These are phyloP conservation scores for Maccullochella peelii DNA, from an alignment of 2,113 vertebrate genomes.

Conservation along the genomic window DNA sequence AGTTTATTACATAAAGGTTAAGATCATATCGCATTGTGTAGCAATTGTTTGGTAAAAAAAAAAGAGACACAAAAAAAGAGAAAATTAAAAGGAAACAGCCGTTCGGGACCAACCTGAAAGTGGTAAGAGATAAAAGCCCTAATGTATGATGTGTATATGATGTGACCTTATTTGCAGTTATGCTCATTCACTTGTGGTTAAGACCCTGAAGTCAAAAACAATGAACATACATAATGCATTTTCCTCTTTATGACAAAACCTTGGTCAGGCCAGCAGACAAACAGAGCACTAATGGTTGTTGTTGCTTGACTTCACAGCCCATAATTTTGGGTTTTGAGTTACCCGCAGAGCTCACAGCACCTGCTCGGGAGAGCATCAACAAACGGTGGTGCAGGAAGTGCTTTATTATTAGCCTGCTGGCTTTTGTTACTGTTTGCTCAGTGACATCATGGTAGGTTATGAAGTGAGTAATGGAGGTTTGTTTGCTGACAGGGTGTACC, in stretches of 20 bases:
- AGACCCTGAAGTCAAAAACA: conserved; percentile 4
- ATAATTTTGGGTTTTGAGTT: conserved; percentile 66
- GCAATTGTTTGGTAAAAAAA: background rate
- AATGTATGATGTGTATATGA: too few relatives aligned
- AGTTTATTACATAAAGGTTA: background rate
- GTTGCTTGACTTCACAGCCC: conserved; percentile 25
- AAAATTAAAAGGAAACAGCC: background rate
- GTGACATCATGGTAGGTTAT: conserved; percentile 64
- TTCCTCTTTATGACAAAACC: conserved; percentile 13
- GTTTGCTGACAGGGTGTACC: conserved; percentile 55
- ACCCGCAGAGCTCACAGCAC: conserved; percentile 34
- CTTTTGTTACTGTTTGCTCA: conserved; percentile 52
- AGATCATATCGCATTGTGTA: background rate
- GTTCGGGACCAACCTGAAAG: background rate
- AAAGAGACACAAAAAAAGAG: background rate
- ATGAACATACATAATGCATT: conserved; percentile 25
- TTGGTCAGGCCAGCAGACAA: background rate
- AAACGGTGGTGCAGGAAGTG: conserved; percentile 42
- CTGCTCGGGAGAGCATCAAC: conserved; percentile 43
- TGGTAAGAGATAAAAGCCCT: background rate
- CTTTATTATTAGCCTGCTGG: conserved; percentile 37
- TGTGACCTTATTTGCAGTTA: background rate
- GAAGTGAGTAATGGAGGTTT: conserved; percentile 54
- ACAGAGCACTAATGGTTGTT: conserved; percentile 45
- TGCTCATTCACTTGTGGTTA: background rate